A percentile compares a stretch with the other conserved stretches of the same genome.
Conservation (phyloP, 2,888 invertebrate genomes). For the Andrena dorsata region DNA sequence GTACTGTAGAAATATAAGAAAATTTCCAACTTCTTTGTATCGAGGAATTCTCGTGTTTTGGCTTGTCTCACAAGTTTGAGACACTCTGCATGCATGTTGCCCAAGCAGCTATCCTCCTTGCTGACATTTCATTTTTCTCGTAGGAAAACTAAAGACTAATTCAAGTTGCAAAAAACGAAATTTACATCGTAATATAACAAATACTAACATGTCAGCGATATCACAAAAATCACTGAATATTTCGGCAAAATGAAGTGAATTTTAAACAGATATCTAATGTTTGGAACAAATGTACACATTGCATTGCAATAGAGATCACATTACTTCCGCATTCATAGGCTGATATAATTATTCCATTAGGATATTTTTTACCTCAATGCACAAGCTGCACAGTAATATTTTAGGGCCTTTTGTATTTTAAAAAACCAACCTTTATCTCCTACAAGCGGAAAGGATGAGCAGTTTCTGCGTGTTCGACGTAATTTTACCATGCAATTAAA, state of each 20-base stretch:
- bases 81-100: neutral
- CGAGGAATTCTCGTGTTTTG: neutral
- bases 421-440: neutral
- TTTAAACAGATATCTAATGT: neutral
- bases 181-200: neutral
- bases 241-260: neutral
- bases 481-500: slow-evolving; percentile 2
- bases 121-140: neutral
- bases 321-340: neutral
- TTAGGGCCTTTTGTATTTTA: too few relatives aligned
- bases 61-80: neutral
- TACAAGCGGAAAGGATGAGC: neutral
- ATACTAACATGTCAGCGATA: too few relatives aligned
- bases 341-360: neutral
- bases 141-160: neutral
- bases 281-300: neutral
- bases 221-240: neutral
- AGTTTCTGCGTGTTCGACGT: neutral
- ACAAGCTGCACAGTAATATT: too few relatives aligned
- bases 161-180: neutral
- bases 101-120: neutral
- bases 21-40: neutral
- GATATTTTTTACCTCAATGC: too few relatives aligned
- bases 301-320: neutral
- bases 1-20: neutral